Evolutionary conservation across 2,113 vertebrate species (phyloP).

Genomic region (Xyrauchen texanus): DNA sequence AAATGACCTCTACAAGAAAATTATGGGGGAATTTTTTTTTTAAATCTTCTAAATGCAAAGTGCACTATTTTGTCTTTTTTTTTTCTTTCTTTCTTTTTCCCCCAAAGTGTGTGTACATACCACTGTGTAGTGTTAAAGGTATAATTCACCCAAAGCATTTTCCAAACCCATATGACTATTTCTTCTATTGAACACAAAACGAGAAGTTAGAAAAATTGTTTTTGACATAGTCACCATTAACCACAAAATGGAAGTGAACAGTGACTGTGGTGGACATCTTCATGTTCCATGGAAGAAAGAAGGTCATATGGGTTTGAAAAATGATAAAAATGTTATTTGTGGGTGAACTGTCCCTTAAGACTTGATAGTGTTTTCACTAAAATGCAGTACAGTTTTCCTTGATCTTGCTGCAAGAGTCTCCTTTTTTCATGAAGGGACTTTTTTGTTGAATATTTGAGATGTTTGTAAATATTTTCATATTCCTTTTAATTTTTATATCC

Average conservation of each 20-base stretch:
- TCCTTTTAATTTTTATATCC: constrained; percentile 12
- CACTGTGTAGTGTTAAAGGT: constrained; percentile 3
- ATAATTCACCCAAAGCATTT: too few species aligned
- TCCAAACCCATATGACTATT: too few species aligned
- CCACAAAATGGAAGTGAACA: too few species aligned
- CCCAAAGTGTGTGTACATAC: neutral
- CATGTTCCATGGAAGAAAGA: too few species aligned
- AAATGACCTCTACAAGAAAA: neutral
- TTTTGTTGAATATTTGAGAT: neutral
- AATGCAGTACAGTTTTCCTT: constrained; percentile 13
- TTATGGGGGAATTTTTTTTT: too few species aligned
- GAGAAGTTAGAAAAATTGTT: too few species aligned
- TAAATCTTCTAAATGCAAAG: neutral
- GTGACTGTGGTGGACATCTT: too few species aligned
- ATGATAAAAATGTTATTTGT: too few species aligned
- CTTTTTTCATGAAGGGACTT: constrained; percentile 5
- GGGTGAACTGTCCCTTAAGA: too few species aligned
- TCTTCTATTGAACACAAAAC: too few species aligned
- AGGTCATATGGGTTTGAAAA: too few species aligned
- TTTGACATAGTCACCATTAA: too few species aligned
- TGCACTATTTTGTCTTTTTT: neutral
- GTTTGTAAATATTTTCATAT: constrained; percentile 20
- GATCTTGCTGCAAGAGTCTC: neutral
- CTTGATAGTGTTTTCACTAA: neutral
- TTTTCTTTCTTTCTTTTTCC: neutral